Conservation (phyloP, 2,113 vertebrate genomes). For the Syngnathus floridae region DNA sequence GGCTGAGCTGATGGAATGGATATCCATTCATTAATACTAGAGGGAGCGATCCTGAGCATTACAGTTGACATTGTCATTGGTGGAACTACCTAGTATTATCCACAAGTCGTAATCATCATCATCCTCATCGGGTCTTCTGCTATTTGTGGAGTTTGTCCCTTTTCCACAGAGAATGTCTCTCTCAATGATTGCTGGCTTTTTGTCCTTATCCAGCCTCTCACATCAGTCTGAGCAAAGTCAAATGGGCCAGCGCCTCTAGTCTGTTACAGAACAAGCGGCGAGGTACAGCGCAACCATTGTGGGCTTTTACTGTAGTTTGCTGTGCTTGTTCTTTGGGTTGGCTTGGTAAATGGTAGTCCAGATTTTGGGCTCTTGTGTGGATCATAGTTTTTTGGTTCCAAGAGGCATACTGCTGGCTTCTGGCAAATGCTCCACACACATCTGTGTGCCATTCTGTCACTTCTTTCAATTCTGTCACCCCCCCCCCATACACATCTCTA, state of each 20-base stretch:
- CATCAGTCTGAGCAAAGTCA: conserved; percentile 67
- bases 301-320: conserved; percentile 36
- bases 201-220: conserved; percentile 60
- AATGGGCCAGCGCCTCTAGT: conserved; percentile 72
- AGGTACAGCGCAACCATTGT: conserved; percentile 59
- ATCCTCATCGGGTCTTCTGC: conserved; percentile 8
- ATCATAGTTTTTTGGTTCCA: conserved; percentile 8
- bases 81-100: not conserved
- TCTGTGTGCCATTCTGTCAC: conserved; percentile 1
- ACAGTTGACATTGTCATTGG: not conserved
- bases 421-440: not conserved
- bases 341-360: conserved; percentile 7
- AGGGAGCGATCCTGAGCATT: not conserved
- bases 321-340: conserved; percentile 25
- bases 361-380: not conserved
- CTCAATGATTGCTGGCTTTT: conserved; percentile 13
- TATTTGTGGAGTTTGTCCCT: not conserved
- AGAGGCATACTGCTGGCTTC: conserved; percentile 13
- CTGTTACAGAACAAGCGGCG: conserved; percentile 69
- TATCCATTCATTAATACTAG: not conserved
- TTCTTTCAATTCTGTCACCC: not conserved
- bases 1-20: not conserved
- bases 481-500: too few relatives aligned
- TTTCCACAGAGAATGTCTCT: not conserved
- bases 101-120: conserved; percentile 17